phyloP scores from a whole-genome alignment of 2,113 vertebrate species.

The Athene cunicularia region DNA sequence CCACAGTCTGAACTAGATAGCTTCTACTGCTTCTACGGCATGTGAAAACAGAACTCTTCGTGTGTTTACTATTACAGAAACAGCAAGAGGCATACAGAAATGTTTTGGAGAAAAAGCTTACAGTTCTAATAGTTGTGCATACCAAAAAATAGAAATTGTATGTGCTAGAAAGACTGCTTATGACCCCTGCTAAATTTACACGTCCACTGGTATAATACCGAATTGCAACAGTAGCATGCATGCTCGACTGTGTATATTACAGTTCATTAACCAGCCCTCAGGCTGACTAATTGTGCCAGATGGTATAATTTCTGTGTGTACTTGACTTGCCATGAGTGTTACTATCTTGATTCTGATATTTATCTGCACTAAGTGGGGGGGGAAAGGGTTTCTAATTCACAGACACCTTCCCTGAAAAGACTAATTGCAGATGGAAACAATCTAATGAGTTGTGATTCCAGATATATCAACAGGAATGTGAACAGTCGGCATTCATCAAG shows the following conservation, averaged over 20 bases:
- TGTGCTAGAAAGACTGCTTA: background rate
- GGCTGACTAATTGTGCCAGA: constrained; percentile 70
- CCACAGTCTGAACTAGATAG: background rate
- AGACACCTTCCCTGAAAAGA: constrained; percentile 43
- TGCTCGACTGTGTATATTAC: constrained; percentile 48
- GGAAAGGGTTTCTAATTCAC: constrained; percentile 16
- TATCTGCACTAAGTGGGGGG: background rate
- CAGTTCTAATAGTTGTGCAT: background rate
- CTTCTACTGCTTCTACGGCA: background rate
- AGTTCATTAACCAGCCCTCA: constrained; percentile 65
- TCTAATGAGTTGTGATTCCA: constrained; percentile 43
- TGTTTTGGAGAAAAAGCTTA: background rate
- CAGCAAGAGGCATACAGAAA: background rate
- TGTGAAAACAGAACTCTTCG: background rate
- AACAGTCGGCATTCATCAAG: constrained; percentile 8
- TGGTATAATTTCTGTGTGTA: constrained; percentile 64
- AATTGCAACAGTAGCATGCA: constrained; percentile 5
- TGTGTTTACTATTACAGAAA: background rate
- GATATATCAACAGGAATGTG: constrained; percentile 13
- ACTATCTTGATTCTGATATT: constrained; percentile 60
- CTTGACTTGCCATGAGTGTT: constrained; percentile 51
- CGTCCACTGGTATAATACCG: constrained; percentile 1
- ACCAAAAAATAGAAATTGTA: background rate
- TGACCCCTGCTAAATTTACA: background rate
- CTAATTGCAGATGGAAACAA: constrained; percentile 43